Percentiles rank a stretch among this genome's conserved stretches.
Conservation (phyloP, 2,888 invertebrate genomes). For the Gnatocerus cornutus region DNA sequence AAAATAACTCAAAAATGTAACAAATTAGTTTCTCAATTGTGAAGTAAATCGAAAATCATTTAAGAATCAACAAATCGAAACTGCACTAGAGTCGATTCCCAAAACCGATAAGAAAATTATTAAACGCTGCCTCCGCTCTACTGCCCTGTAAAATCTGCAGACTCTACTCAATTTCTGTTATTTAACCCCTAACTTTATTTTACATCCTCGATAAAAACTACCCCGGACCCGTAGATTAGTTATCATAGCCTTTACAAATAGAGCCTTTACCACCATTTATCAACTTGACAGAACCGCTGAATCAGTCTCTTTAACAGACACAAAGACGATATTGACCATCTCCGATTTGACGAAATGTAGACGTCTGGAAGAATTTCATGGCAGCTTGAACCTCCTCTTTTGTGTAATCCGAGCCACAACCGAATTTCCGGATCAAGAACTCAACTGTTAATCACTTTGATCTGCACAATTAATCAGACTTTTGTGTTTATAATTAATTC, state of each 20-base stretch:
- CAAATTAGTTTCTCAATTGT: no score
- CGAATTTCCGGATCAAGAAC: not conserved
- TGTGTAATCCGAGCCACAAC: not conserved
- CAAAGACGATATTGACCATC: not conserved
- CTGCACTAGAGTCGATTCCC: no score
- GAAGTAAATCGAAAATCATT: no score
- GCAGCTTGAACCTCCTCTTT: not conserved
- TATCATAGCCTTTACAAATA: conserved; percentile 29
- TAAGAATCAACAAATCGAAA: no score
- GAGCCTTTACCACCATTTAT: conserved; percentile 23
- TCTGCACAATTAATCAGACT: not conserved
- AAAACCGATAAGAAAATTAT: no score
- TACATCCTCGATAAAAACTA: not conserved
- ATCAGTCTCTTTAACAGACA: conserved; percentile 10
- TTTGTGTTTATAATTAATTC: no score
- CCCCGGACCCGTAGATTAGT: conserved; percentile 19
- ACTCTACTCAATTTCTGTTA: no score
- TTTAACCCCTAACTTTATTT: not conserved
- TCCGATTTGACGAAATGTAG: not conserved
- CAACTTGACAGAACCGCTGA: conserved; percentile 28
- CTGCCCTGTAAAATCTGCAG: no score
- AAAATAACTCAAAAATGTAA: no score
- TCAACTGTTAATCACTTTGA: conserved; percentile 12
- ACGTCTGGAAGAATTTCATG: not conserved
- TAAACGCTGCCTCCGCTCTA: no score